Percentiles rank a stretch among this genome's conserved stretches.
These are phyloP conservation scores for Parnassius apollo DNA, from an alignment of 2,888 invertebrate species.

Conservation along the genomic window DNA sequence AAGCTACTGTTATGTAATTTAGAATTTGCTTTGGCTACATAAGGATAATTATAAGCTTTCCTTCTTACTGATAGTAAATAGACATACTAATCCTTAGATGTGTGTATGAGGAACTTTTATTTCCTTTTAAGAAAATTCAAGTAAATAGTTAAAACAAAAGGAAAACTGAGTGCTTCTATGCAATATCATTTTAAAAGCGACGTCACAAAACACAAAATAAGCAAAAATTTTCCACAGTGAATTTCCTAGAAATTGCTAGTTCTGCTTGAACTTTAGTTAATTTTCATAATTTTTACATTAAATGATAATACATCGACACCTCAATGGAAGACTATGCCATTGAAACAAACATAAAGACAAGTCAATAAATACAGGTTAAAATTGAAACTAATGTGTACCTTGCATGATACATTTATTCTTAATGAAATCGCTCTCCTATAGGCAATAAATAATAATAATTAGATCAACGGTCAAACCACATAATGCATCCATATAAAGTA, in stretches of 20 bases:
- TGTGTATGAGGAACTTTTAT: slow-evolving; percentile 23
- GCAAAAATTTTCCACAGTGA: slow-evolving; percentile 5
- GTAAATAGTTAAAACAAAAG: slow-evolving; percentile 18
- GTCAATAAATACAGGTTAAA: slow-evolving; percentile 35
- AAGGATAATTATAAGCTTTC: slow-evolving; percentile 8
- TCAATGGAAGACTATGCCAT: slow-evolving; percentile 62
- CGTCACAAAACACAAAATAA: slow-evolving; percentile 30
- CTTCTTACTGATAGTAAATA: slow-evolving; percentile 9
- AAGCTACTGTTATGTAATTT: slow-evolving; percentile 10
- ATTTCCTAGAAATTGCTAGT: not conserved
- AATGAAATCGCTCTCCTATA: slow-evolving; percentile 34
- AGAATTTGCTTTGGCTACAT: slow-evolving; percentile 18
- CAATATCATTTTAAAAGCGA: slow-evolving; percentile 17
- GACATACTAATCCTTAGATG: slow-evolving; percentile 15
- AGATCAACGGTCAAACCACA: not conserved
- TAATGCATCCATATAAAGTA: not conserved
- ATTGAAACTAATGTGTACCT: slow-evolving; percentile 31
- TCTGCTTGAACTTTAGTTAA: slow-evolving; percentile 8
- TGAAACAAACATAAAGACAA: slow-evolving; percentile 27
- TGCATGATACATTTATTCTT: slow-evolving; percentile 39
- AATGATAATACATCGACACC: slow-evolving; percentile 38
- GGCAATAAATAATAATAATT: slow-evolving; percentile 26
- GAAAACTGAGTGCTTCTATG: slow-evolving; percentile 20
- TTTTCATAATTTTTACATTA: not conserved
- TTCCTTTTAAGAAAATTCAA: slow-evolving; percentile 13